Evolutionary conservation across 2,113 vertebrate genomes (phyloP), one percentile per base, ranked within the genome.

Genomic region (Ginglymostoma cirratum): DNA sequence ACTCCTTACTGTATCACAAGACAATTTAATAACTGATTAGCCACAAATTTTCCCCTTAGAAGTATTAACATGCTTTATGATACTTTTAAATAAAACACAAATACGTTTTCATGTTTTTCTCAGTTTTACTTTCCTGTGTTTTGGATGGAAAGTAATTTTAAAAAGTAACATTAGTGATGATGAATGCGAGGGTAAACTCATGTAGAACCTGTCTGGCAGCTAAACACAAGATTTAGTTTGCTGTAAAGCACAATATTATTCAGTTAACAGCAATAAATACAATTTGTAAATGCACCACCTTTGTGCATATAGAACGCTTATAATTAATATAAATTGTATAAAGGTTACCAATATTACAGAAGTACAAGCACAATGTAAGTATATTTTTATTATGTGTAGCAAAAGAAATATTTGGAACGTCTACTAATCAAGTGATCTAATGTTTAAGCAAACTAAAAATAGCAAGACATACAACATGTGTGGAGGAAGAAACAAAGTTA

Each of bases 1-100:
- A 45, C 42, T 95, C 38, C 30, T 95, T 45, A 30, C 94, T 95
- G 94, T 34, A 72, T n/a, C 30, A 48, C 92, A 94, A 72, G n/a
- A 72, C 23, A 94, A 45, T 70, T 67, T 42, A 67, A 7, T 14
- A 45, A 94, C 61, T 12, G 52, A 14, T 90, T 4, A n/a, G 52
- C 24, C 42, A 52, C 8, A 4, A 24, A 24, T 48, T 86, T 24
- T 27, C 19, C 55, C n/a, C 5, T 66, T 67, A 19, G 89, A n/a
- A 42, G 42, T 42, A n/a, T 92, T 92, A 92, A 65, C 14, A 21
- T 38, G 89, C 61, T 17, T 30, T n/a, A 38, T 66, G 61, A 21
- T 5, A 92, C 48, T 21, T 92, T 92, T 61, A 92, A n/a, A 65
- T 92, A 94, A 94, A 70, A 69, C n/a, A 17, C n/a, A 95, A 15